Evolutionary conservation across 2,113 vertebrate genomes (phyloP), one percentile per base, ranked within the genome.

Genomic region (Oncorhynchus tshawytscha): DNA sequence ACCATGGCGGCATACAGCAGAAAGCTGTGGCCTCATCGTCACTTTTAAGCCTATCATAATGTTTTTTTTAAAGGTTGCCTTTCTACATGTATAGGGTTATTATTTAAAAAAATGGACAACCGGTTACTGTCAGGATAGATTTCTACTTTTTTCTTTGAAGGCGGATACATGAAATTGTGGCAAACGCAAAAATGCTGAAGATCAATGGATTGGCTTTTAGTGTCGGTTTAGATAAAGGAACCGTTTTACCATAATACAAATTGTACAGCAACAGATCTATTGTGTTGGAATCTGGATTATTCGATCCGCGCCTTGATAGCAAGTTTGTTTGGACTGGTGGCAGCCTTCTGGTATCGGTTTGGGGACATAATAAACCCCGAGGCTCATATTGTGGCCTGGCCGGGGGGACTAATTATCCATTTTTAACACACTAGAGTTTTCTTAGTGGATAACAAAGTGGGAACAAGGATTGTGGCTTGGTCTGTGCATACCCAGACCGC

Each of bases 1-100:
- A 93, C 92, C 92, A 94, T 94, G 93, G 93, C 91, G 91, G 90
- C 86, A 81, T 8, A 94, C 88, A 91, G 90, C 91, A 91, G 86
- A 84, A 78, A 78, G 5, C 64, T 88, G 81, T 81, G 82, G 86
- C 84, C 67, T 72, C 70, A 70, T 77, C 78, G 72, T 51, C 84
- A 85, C 85, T 89, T 86, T 83, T 86, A 83, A 79, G 67, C 11
- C 70, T 64, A 22, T 62, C 67, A 67, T 67, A 74, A 81, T 68
- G 78, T 20, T 54, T 68, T 67, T 67, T 66, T 80, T 39, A 73
- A 77, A 48, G 82, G 16, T 25, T 77, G 8, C 3, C 45, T 66
- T 15, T 72, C 39, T 68, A 72, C 68, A 20, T 15, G 72, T 59
- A 34, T 64, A 57, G 60, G 29, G 67, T 67, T 69, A 22, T n/a